These are phyloP conservation scores for Paramuricea clavata DNA, from an alignment of 92 coral and sea anemone species.

Conservation along the genomic window DNA sequence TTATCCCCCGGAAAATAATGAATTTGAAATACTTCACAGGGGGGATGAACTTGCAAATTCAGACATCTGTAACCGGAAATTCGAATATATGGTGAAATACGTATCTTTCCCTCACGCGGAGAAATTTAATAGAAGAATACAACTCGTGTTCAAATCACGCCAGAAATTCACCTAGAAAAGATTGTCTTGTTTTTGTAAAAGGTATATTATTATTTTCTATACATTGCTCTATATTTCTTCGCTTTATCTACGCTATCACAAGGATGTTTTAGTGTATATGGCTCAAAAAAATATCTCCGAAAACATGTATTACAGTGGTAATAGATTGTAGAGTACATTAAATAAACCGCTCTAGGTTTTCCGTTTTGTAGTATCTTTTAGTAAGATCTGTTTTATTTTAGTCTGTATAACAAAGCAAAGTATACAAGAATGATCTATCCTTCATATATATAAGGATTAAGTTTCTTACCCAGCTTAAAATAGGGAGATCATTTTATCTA, in stretches of 20 bases:
- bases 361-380: not conserved
- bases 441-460: not conserved
- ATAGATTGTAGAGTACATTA: not conserved
- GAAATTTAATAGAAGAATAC: not conserved
- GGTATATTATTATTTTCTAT: conserved; percentile 19
- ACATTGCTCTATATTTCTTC: not conserved
- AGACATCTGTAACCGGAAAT: not conserved
- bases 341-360: not conserved
- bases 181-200: conserved; percentile 14
- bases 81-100: not conserved
- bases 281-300: not conserved
- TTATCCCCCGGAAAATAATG: not conserved
- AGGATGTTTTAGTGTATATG: not conserved
- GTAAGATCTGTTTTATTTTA: not conserved
- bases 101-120: conserved; percentile 4
- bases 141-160: conserved; percentile 44
- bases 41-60: not conserved
- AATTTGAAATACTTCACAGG: not conserved
- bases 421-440: not conserved
- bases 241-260: not conserved
- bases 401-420: not conserved
- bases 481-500: not conserved
- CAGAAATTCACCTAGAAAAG: conserved; percentile 16
- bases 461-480: not conserved
- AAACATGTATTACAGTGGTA: not conserved